Conservation (phyloP, 2,797 vertebrate species). For the Semaprochilodus insignis region DNA sequence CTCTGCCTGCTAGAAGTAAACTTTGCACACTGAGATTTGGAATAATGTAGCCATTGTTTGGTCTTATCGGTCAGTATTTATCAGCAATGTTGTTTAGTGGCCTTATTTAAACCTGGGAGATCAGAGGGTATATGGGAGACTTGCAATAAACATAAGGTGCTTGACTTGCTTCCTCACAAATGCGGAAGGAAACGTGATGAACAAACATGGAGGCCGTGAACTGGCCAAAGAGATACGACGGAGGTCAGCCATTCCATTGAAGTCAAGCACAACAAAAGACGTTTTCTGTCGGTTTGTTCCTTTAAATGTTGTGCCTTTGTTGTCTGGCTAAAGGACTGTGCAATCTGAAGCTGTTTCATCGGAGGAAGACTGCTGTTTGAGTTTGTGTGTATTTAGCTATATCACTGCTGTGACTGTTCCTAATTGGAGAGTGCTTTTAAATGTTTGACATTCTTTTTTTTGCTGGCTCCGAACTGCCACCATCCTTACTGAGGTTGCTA, state of each 20-base stretch:
- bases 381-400: not conserved
- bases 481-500: constrained; percentile 25
- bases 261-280: constrained; percentile 11
- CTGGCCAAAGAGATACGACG: not conserved
- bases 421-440: constrained; percentile 5
- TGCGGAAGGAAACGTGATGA: not conserved
- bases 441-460: not conserved
- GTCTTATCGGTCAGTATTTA: constrained; percentile 1
- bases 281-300: not conserved
- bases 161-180: constrained; percentile 12
- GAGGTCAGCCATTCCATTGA: constrained; percentile 30
- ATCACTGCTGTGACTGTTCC: not conserved
- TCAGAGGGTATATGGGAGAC: constrained; percentile 3
- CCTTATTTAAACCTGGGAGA: not conserved
- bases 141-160: constrained; percentile 27
- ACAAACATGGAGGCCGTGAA: too few relatives aligned
- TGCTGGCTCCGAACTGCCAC: constrained; percentile 13
- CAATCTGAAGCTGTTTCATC: constrained; percentile 30
- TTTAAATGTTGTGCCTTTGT: constrained; percentile 35
- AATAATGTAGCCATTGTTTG: constrained; percentile 9
- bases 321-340: constrained; percentile 34
- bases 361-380: not conserved
- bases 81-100: constrained; percentile 1
- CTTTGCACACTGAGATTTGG: constrained; percentile 44
- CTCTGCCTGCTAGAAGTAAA: constrained; percentile 12